Evolutionary conservation across 2,113 vertebrate genomes (phyloP).

Genomic region (Dipodomys stephensi): DNA sequence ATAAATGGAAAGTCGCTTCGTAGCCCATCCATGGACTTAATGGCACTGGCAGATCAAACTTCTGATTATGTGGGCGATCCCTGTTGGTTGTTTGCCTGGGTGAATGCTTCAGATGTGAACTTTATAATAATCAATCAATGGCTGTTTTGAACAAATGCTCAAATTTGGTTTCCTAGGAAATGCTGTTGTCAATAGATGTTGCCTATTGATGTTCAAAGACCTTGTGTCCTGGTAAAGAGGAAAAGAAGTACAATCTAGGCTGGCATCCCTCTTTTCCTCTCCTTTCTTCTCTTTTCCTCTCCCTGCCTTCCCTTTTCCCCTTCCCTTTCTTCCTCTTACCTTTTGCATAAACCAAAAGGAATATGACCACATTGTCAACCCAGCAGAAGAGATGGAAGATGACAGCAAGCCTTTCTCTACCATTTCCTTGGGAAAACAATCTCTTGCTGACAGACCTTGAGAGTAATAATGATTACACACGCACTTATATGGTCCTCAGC

Average conservation of each 20-base stretch:
- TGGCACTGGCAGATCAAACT: slow-evolving; percentile 47
- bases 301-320: neutral
- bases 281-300: neutral
- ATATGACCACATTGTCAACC: neutral
- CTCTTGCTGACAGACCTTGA: neutral
- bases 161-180: slow-evolving; percentile 40
- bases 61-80: slow-evolving; percentile 22
- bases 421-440: neutral
- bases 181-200: neutral
- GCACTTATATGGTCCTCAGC: neutral
- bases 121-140: slow-evolving; percentile 48
- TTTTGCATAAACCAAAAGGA: neutral
- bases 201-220: too few species aligned
- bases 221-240: neutral
- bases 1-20: slow-evolving; percentile 61
- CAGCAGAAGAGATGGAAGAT: neutral
- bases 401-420: neutral
- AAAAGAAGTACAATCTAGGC: neutral
- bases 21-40: slow-evolving; percentile 35
- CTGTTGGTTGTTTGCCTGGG: neutral
- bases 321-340: neutral
- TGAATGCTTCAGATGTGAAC: slow-evolving; percentile 25
- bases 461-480: neutral
- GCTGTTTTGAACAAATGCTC: slow-evolving; percentile 17
- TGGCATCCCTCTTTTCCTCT: neutral